A percentile compares a stretch with the other conserved stretches of the same genome.
phyloP scores from a whole-genome alignment of 2,113 vertebrate genomes.

The Recurvirostra avosetta region DNA sequence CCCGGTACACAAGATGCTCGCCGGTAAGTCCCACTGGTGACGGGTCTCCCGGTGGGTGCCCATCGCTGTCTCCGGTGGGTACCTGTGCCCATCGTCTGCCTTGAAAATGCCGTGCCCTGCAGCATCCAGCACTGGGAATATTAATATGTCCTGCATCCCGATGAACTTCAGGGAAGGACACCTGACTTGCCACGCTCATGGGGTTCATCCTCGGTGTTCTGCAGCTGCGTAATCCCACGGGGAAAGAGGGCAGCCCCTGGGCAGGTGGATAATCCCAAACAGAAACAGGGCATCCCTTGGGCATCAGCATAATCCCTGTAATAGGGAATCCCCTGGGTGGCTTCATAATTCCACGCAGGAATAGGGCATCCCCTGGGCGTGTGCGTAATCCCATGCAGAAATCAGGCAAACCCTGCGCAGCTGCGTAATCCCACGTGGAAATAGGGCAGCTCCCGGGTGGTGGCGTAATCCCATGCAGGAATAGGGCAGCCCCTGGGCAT shows the following conservation, averaged over 20 bases:
- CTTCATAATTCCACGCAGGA: background rate
- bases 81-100: fast-evolving
- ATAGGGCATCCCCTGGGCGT: background rate
- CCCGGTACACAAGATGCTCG: slow-evolving; percentile 97
- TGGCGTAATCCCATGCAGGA: background rate
- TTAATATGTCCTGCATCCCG: fast-evolving
- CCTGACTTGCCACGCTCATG: fast-evolving
- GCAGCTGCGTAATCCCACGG: background rate
- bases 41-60: background rate
- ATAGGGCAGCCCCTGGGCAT: background rate
- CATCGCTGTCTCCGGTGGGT: fast-evolving
- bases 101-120: fast-evolving
- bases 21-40: slow-evolving; percentile 72
- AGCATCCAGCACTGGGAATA: fast-evolving
- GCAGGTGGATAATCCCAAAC: background rate
- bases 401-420: too few relatives aligned
- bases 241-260: background rate
- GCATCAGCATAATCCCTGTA: background rate
- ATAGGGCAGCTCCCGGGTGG: background rate
- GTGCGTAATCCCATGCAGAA: too few relatives aligned
- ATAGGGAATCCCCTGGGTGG: background rate
- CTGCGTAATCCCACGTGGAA: too few relatives aligned
- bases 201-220: fast-evolving
- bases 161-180: background rate
- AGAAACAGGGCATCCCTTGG: background rate